Evolutionary conservation across 2,797 vertebrate species (phyloP), one percentile per base, ranked within the genome.

Genomic region (Eurystomus glaucurus): DNA sequence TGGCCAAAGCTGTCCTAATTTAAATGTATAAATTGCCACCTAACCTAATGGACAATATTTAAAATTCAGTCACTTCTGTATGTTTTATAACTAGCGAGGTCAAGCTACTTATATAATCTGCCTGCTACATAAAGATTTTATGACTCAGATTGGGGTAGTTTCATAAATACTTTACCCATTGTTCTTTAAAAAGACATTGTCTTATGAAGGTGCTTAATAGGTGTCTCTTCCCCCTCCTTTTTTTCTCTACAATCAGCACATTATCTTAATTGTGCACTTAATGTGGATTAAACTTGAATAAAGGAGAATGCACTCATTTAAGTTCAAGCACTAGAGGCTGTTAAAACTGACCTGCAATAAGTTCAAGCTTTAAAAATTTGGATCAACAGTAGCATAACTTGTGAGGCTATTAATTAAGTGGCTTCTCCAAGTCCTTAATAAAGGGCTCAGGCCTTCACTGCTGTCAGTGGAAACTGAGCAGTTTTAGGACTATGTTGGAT

Each of bases 131-230:
- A 64, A 90, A 65, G 45, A 48, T 46, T 87, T 88, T 21, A 57
- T 82, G 66, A 87, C 14, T 94, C 31, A 76, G 62, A n/a, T 54
- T 45, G 11, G 7, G 7, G 20, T 23, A 74, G 23, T 65, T 90
- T 79, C 70, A 64, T 70, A 82, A 96, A 92, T 92, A 90, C 31
- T 85, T 86, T 85, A 62, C 41, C 93, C 70, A 39, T 25, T 7
- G 20, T 91, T 96, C 43, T 80, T 91, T 90, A 8, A 87, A 77
- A 97, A 79, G 23, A 51, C 21, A 8, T 9, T 71, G 6, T n/a
- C 48, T 37, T 88, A 57, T 46, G 29, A 64, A 80, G 46, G 41
- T 78, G 46, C 50, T 94, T 82, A 68, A 91, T 71, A 74, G n/a
- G 37, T 70, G 33, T 83, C 31, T 68, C 78, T 65, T 68, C 9